Base-by-base conservation (phyloP, 2,797 vertebrate species). In the Tapirus indicus region DNA sequence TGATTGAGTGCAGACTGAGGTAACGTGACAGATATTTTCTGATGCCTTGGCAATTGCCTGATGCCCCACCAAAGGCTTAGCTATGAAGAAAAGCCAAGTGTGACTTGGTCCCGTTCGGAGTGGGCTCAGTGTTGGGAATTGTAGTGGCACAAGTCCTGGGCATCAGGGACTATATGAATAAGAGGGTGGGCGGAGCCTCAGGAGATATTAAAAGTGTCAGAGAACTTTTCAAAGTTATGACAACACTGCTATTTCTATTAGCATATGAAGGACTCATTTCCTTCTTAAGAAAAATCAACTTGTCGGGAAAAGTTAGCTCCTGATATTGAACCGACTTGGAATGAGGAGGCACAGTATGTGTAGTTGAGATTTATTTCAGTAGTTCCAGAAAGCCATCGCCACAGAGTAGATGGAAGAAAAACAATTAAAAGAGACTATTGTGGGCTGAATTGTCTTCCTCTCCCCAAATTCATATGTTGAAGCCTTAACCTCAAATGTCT, bases 21-120 rank as follows among this genome's bases (percentile, higher is more conserved):
- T 98, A 98, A 98, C 95, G 94, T 85, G 88, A 95, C 87, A 98
- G 93, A 95, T 16, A n/a, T 96, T 98, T 96, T 97, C 79, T 97
- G 95, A 96, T 89, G 92, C 82, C 94, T 91, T 97, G 97, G 97
- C 98, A 98, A 88, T 90, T 92, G 88, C 71, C 92, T 32, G 85
- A 95, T 62, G 90, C 95, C 80, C 95, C 94, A 80, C 97, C 97
- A 98, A 97, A 69, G 88, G 64, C 94, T 98, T 91, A 97, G 83
- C 96, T 88, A 91, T 97, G 97, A 98, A 82, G 82, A 97, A 96
- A 97, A 97, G 80, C 74, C 83, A 60, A 47, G n/a, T 64, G 47
- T 66, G 94, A 94, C 75, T 52, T 95, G 77, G 95, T 96, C 91
- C 88, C 85, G 69, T 75, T 35, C 93, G 64, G 1, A 12, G 96